phyloP scores from a whole-genome alignment of 2,113 vertebrate species.

The Agapornis roseicollis region DNA sequence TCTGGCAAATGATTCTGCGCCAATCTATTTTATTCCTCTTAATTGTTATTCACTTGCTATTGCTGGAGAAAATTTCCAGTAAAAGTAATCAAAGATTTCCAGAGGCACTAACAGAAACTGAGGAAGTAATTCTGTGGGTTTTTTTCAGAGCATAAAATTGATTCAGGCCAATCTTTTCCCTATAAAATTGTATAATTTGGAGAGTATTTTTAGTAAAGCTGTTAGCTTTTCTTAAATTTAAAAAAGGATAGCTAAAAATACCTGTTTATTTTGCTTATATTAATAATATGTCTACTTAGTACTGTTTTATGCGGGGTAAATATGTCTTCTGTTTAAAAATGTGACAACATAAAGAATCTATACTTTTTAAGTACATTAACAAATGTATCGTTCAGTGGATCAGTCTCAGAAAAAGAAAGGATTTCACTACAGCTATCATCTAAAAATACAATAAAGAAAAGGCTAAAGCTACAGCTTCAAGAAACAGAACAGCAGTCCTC shows the following conservation, averaged over 20 bases:
- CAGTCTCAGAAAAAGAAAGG: neutral
- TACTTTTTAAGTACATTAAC: conserved; percentile 2
- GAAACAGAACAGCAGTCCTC: neutral
- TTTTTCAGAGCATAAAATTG: neutral
- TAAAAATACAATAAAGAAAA: neutral
- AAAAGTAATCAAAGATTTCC: neutral
- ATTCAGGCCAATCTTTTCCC: neutral
- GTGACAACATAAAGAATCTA: neutral
- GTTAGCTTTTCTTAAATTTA: neutral
- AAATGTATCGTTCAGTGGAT: conserved; percentile 11
- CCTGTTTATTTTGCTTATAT: neutral
- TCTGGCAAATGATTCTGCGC: neutral
- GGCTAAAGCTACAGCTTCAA: neutral
- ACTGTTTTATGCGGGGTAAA: neutral
- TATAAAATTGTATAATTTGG: neutral
- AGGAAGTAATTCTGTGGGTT: fast-evolving
- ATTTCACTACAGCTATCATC: neutral
- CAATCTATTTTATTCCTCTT: neutral
- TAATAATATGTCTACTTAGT: neutral
- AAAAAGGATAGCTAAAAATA: conserved; percentile 1
- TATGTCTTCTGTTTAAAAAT: neutral
- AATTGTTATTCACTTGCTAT: neutral
- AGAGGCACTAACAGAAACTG: neutral
- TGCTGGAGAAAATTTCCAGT: neutral
- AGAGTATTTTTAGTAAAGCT: neutral